Conservation (phyloP, 2,888 invertebrate genomes). For the Zhuqinia jingwanae region DNA sequence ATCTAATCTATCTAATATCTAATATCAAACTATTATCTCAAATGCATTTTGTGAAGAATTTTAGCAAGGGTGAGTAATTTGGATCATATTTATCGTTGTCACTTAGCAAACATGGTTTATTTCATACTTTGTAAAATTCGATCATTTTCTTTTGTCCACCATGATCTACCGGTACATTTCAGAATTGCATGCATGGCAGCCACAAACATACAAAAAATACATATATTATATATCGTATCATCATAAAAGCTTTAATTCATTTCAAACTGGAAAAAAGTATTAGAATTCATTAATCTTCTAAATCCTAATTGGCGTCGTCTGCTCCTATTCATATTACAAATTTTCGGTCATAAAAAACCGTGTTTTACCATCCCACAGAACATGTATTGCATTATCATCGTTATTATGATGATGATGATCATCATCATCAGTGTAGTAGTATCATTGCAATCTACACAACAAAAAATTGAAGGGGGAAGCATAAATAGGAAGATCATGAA, state of each 20-base stretch:
- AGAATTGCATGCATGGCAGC: too few species aligned
- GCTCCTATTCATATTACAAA: conserved; percentile 47
- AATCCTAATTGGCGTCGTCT: conserved; percentile 69
- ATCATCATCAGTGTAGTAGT: neutral
- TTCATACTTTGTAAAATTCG: too few species aligned
- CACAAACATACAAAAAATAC: too few species aligned
- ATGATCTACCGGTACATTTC: too few species aligned
- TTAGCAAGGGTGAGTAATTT: conserved; percentile 11
- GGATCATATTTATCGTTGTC: conserved; percentile 45
- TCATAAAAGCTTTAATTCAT: too few species aligned
- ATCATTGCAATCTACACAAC: neutral
- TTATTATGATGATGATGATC: conserved; percentile 18
- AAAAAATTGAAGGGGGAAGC: neutral
- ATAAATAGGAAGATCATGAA: neutral
- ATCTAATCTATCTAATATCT: too few species aligned
- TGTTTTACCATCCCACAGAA: conserved; percentile 65
- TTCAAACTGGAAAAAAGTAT: conserved; percentile 41
- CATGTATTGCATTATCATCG: conserved; percentile 55
- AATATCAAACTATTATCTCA: too few species aligned
- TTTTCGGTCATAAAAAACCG: conserved; percentile 55
- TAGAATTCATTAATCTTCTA: conserved; percentile 70
- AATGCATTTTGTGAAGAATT: too few species aligned
- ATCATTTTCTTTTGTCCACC: too few species aligned
- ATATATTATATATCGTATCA: too few species aligned
- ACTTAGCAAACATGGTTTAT: conserved; percentile 5